These are phyloP conservation scores for Listronotus oregonensis DNA, from an alignment of 1,140 invertebrate genomes.

Conservation along the genomic window DNA sequence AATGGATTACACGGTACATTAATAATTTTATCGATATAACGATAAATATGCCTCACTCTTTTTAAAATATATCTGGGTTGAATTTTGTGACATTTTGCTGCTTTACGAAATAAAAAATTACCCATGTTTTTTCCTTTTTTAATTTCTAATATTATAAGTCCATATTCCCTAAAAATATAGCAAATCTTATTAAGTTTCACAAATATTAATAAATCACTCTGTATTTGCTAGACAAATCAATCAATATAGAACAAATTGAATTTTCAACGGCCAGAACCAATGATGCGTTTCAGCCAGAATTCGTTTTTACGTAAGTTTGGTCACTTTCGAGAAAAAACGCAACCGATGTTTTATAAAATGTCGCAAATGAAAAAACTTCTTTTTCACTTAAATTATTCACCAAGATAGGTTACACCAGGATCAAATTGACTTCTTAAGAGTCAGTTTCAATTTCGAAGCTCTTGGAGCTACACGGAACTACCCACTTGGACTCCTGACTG, in stretches of 20 bases:
- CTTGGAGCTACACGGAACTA: slow-evolving; percentile 5
- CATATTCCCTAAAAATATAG: too few species aligned
- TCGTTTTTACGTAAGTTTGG: slow-evolving; percentile 34
- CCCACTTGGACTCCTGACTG: not conserved
- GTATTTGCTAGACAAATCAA: not conserved
- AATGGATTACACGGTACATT: too few species aligned
- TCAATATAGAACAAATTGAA: slow-evolving; percentile 36
- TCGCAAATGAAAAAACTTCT: slow-evolving; percentile 32
- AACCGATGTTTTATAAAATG: slow-evolving; percentile 24
- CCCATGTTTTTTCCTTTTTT: too few species aligned
- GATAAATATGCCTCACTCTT: too few species aligned
- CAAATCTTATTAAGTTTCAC: too few species aligned
- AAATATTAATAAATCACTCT: slow-evolving; percentile 4
- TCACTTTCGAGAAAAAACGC: slow-evolving; percentile 33
- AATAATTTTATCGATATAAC: too few species aligned
- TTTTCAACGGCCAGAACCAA: slow-evolving; percentile 26
- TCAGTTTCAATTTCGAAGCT: slow-evolving; percentile 20
- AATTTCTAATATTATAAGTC: too few species aligned
- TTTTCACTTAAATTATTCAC: slow-evolving; percentile 25
- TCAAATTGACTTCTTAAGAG: not conserved
- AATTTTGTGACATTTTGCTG: too few species aligned
- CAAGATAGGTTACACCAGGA: slow-evolving; percentile 9
- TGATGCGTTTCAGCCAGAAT: slow-evolving; percentile 33
- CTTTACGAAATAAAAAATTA: too few species aligned
- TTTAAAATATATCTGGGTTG: too few species aligned